These are phyloP conservation scores for Nyctibius grandis DNA, from an alignment of 2,797 vertebrate species.

Conservation along the genomic window DNA sequence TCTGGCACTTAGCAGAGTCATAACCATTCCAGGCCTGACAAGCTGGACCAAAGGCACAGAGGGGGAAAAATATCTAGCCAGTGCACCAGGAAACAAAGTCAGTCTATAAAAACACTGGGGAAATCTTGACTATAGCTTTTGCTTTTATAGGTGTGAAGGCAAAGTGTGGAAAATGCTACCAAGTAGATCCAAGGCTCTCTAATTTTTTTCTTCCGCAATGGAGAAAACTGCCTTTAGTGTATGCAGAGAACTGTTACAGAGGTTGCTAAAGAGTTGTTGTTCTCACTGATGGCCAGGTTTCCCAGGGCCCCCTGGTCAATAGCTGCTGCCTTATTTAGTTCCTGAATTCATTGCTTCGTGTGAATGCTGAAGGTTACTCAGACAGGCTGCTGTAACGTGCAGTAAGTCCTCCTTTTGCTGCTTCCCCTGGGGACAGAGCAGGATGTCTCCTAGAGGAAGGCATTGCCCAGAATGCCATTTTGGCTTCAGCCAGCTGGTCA, in stretches of 20 bases:
- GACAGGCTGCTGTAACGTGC: not conserved
- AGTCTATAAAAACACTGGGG: not conserved
- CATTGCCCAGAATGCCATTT: not conserved
- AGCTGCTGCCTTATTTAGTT: not conserved
- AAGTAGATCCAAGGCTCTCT: not conserved
- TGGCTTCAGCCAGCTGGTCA: not conserved
- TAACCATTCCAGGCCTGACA: not conserved
- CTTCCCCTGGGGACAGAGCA: not conserved
- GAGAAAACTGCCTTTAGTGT: not conserved
- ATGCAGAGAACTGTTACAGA: not conserved
- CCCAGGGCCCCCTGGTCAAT: not conserved
- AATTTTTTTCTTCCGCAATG: not conserved
- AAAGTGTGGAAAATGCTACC: not conserved
- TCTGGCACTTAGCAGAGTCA: not conserved
- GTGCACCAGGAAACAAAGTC: not conserved
- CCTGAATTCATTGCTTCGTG: not conserved
- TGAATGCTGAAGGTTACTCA: not conserved
- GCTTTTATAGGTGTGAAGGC: not conserved
- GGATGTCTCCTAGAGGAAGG: not conserved
- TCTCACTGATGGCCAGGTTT: not conserved
- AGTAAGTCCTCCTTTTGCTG: not conserved
- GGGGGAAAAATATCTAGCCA: not conserved
- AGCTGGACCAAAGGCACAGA: not conserved
- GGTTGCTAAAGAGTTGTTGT: not conserved
- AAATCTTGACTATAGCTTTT: not conserved